Conservation (phyloP, 2,888 invertebrate genomes). For the Monoplex corrugatus region DNA sequence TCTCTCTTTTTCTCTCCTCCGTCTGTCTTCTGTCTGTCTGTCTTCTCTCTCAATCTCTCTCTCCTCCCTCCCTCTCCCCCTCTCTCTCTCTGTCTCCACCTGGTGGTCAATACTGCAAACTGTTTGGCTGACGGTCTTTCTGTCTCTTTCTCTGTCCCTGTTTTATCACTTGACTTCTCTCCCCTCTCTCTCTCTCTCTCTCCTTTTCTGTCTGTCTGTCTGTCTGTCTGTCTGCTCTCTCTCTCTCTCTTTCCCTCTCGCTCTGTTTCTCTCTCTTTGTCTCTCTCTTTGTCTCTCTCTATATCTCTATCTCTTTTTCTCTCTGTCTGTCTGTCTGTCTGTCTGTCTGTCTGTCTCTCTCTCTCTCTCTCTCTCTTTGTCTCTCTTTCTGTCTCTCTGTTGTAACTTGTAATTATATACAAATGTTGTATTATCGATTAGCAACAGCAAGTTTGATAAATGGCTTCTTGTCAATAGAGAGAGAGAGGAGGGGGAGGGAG, state of each 20-base stretch:
- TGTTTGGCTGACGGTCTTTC: not conserved
- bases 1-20: not conserved
- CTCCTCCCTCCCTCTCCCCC: not conserved
- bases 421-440: too few relatives aligned
- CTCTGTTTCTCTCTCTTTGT: not conserved
- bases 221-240: not conserved
- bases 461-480: too few relatives aligned
- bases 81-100: not conserved
- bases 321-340: not conserved
- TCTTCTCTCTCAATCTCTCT: not conserved
- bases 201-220: too few relatives aligned
- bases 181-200: too few relatives aligned
- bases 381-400: not conserved
- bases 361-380: not conserved
- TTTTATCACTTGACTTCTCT: not conserved
- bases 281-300: not conserved
- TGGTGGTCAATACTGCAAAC: not conserved
- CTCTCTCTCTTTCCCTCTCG: not conserved
- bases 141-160: not conserved
- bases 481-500: too few relatives aligned
- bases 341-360: not conserved
- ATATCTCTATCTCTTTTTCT: not conserved
- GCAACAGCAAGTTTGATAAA: too few relatives aligned
- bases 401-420: too few relatives aligned
- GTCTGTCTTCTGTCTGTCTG: not conserved